A percentile compares a stretch with the other conserved stretches of the same genome.
Evolutionary conservation across 1,140 invertebrate genomes (phyloP).

Genomic region (Lepidurus packardi): DNA sequence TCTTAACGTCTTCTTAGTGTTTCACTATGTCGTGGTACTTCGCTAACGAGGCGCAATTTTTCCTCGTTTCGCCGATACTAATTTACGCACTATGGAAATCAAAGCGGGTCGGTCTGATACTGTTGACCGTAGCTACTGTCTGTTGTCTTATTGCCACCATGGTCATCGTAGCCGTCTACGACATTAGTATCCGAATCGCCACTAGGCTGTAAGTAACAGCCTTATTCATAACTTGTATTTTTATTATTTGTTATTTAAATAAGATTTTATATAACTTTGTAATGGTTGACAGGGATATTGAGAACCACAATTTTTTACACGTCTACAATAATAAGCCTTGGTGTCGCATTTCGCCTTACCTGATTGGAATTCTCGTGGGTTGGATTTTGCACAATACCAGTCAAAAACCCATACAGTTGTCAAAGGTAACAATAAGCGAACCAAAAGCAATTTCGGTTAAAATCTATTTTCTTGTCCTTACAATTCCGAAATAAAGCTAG

Average conservation of each 20-base stretch:
- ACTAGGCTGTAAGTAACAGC: neutral
- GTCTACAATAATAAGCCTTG: constrained; percentile 11
- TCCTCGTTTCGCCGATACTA: neutral
- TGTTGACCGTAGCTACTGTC: neutral
- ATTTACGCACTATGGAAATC: neutral
- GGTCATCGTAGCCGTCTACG: neutral
- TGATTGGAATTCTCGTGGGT: neutral
- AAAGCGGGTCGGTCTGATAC: neutral
- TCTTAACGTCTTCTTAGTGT: neutral
- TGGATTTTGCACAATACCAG: neutral
- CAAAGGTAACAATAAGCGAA: neutral
- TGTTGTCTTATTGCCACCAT: neutral
- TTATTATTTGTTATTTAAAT: too few relatives aligned
- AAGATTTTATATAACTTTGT: neutral
- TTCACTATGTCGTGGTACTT: neutral
- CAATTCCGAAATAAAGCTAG: neutral
- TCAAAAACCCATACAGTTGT: neutral
- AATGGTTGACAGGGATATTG: neutral
- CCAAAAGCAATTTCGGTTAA: neutral
- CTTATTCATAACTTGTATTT: too few relatives aligned
- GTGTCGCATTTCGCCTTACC: neutral
- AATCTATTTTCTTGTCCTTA: neutral
- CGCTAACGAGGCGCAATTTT: neutral
- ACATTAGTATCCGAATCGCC: neutral
- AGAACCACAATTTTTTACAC: neutral